A percentile compares a stretch with the other conserved stretches of the same genome.
Evolutionary conservation across 2,888 invertebrate species (phyloP).

Genomic region (Rotaria socialis): DNA sequence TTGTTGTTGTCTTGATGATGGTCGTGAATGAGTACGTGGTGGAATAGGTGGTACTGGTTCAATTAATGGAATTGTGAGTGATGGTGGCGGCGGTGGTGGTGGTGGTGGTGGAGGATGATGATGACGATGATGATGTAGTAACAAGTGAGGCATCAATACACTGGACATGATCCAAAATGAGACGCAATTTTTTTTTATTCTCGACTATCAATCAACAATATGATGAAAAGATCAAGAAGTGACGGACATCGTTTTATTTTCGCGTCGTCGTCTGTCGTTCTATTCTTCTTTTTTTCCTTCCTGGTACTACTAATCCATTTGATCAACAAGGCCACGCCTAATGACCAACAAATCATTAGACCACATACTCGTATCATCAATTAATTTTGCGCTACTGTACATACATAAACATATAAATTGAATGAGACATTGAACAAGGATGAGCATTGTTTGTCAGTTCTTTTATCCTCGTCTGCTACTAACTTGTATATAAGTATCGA

Average conservation of each 20-base stretch:
- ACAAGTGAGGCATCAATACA: not conserved
- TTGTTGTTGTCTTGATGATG: not conserved
- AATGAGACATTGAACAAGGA: not conserved
- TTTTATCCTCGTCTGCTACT: not conserved
- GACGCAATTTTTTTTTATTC: not conserved
- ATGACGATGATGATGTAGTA: not conserved
- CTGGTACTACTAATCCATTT: not conserved
- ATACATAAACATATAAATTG: not conserved
- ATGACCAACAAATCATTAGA: slow-evolving; percentile 20
- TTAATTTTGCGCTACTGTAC: not conserved
- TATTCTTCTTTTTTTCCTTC: not conserved
- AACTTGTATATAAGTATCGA: not conserved
- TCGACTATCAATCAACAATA: not conserved
- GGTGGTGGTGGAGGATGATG: not conserved
- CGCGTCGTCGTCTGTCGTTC: not conserved
- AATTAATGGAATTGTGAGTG: not conserved
- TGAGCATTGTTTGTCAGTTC: not conserved
- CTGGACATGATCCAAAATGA: not conserved
- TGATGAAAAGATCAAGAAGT: not conserved
- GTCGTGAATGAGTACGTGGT: slow-evolving; percentile 17
- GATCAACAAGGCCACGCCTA: slow-evolving; percentile 35
- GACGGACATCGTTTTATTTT: not conserved
- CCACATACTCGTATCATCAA: not conserved
- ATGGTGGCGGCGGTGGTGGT: no score
- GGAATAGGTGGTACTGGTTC: slow-evolving; percentile 28